Evolutionary conservation across 2,113 vertebrate species (phyloP), one percentile per base, ranked within the genome.

Genomic region (Microtus oregoni): DNA sequence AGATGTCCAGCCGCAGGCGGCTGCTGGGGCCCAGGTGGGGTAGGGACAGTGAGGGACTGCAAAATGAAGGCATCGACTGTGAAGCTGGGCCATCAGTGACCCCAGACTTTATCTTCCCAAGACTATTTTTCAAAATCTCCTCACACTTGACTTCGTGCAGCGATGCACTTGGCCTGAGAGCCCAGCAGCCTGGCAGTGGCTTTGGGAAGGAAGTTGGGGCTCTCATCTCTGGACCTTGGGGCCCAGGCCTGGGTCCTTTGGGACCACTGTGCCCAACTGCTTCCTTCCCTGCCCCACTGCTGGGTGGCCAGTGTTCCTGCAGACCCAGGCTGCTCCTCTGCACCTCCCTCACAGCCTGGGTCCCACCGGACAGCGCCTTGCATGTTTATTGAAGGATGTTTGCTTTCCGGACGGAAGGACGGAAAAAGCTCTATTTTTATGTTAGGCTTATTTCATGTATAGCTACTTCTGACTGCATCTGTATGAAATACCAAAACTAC

Each of bases 381-480:
- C 97, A 98, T 98, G 97, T 98, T 97, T 97, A 97, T 96, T 73
- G 97, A 96, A 96, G 97, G 97, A 98, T 97, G 97, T 98, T 97
- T 97, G 96, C 96, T 98, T 98, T 98, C 97, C 97, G 93, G 93
- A 91, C 85, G 12, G 96, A 78, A 96, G 97, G 96, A 92, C 92
- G 94, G 97, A 94, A 96, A 97, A 95, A 93, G 95, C 77, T 97
- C 97, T 98, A 98, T 98, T 97, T 98, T 97, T 97, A 96, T 95
- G 97, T 98, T 98, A 96, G 95, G 93, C 97, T 96, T 96, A 97
- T 97, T 97, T 97, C 97, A 97, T 93, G 97, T 97, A 70, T 97
- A 96, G 97, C 97, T 97, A 97, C 95, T 97, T 97, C 96, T 58
- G 95, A 98, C 95, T 97, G 97, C 97, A 98, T 98, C 97, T 94